Evolutionary conservation across 2,113 vertebrate genomes (phyloP).

Genomic region (Urocolius indicus): DNA sequence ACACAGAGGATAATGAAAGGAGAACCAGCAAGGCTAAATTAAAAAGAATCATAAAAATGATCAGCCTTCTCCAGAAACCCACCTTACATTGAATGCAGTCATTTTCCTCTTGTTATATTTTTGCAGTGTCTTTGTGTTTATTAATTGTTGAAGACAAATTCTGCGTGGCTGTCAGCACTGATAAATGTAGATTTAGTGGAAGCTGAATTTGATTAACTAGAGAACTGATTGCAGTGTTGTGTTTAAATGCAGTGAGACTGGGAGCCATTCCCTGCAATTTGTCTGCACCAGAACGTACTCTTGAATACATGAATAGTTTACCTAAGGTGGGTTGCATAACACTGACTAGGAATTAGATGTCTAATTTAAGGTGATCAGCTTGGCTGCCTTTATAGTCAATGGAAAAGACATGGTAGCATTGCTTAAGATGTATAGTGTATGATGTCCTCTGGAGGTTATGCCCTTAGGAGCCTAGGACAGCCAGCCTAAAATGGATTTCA

Average conservation of each 20-base stretch:
- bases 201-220: neutral
- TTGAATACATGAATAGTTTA: constrained; percentile 36
- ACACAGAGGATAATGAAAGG: constrained; percentile 42
- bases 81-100: neutral
- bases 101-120: neutral
- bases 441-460: neutral
- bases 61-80: constrained; percentile 8
- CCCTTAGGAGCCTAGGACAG: neutral
- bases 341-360: neutral
- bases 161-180: constrained; percentile 31
- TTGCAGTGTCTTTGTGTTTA: neutral
- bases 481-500: neutral
- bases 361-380: neutral
- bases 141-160: constrained; percentile 18
- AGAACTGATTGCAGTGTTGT: constrained; percentile 38
- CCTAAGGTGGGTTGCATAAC: neutral
- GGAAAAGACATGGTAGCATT: neutral
- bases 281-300: neutral
- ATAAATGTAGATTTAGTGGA: constrained; percentile 16
- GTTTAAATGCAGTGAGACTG: constrained; percentile 45
- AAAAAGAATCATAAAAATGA: constrained; percentile 56
- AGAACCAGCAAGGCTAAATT: constrained; percentile 54
- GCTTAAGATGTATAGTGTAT: neutral
- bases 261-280: constrained; percentile 33
- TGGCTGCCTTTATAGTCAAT: neutral